phyloP scores from a whole-genome alignment of 2,113 vertebrate species.

The Columba janthina region DNA sequence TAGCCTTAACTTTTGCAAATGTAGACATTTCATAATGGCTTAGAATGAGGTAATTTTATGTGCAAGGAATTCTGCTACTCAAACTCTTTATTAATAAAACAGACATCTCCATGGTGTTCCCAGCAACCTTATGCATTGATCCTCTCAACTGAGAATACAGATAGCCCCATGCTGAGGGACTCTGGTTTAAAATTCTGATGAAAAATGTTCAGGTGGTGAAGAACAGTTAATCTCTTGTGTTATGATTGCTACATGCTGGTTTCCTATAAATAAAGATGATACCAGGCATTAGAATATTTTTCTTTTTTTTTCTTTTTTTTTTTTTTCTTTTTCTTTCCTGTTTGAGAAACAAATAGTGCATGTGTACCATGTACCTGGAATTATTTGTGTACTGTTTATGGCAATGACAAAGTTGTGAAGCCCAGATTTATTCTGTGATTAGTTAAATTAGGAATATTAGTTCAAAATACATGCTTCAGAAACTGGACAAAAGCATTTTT shows the following conservation, averaged over 20 bases:
- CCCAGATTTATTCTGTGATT: background rate
- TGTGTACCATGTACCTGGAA: background rate
- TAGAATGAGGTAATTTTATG: background rate
- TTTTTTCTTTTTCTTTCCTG: background rate
- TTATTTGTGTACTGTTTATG: background rate
- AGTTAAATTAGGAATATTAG: constrained; percentile 26
- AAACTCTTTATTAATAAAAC: background rate
- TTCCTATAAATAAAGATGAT: constrained; percentile 46
- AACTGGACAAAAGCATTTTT: background rate
- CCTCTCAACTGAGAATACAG: background rate
- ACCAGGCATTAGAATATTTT: background rate
- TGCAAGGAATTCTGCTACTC: background rate
- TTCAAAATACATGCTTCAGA: background rate
- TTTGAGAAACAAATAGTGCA: background rate
- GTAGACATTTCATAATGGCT: background rate
- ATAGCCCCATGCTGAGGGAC: background rate
- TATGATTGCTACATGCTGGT: background rate
- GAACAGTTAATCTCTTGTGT: constrained; percentile 12
- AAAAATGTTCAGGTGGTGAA: constrained; percentile 8
- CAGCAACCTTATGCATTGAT: background rate
- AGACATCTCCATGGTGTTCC: background rate
- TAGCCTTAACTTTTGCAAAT: background rate
- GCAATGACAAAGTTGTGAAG: background rate
- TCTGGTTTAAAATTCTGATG: constrained; percentile 6
- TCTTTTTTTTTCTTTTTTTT: background rate